phyloP scores from a whole-genome alignment of 2,888 invertebrate species.

The Tetragonula carbonaria region DNA sequence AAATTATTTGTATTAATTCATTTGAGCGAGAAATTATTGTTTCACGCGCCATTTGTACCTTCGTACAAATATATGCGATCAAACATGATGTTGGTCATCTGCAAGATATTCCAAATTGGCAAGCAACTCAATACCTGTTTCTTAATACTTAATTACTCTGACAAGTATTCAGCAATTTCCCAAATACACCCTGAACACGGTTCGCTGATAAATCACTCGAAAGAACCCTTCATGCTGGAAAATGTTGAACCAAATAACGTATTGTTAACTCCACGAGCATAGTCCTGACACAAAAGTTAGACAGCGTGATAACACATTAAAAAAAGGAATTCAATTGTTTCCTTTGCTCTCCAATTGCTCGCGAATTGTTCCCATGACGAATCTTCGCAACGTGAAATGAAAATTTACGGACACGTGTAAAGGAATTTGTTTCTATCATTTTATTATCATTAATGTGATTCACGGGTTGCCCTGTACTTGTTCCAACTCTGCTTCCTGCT shows the following conservation, averaged over 20 bases:
- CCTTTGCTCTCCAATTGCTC: background rate
- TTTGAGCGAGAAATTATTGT: no score
- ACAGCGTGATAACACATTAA: background rate
- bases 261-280: background rate
- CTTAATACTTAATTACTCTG: background rate
- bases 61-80: no score
- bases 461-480: background rate
- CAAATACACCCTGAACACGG: background rate
- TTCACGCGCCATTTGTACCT: no score
- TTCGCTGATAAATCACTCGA: background rate
- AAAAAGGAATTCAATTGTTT: background rate
- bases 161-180: background rate
- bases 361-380: background rate
- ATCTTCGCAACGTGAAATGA: background rate
- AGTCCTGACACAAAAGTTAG: background rate
- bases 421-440: background rate
- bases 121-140: background rate
- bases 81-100: background rate
- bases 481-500: background rate
- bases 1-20: background rate
- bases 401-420: background rate
- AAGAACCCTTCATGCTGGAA: background rate
- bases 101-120: background rate
- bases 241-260: background rate
- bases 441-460: background rate